phyloP scores from a whole-genome alignment of 1,140 invertebrate genomes.

The Harpegnathos saltator region DNA sequence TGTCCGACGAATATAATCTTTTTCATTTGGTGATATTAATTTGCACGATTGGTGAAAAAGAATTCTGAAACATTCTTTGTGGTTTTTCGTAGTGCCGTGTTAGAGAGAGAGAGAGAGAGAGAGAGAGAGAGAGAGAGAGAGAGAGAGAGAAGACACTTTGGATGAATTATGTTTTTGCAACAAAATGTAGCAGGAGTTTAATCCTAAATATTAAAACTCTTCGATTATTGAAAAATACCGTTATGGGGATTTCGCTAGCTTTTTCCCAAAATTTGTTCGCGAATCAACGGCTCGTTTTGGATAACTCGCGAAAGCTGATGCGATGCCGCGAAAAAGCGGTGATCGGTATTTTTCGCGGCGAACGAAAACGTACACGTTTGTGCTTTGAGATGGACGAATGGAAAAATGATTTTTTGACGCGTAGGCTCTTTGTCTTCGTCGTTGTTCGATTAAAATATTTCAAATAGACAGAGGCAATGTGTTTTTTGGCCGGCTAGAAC shows the following conservation, averaged over 20 bases:
- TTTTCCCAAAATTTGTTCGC: slow-evolving; percentile 23
- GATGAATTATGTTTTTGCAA: background rate
- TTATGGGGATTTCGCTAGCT: background rate
- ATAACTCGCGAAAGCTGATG: slow-evolving; percentile 29
- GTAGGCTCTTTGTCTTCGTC: slow-evolving; percentile 42
- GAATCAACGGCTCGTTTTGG: slow-evolving; percentile 14
- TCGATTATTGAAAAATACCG: slow-evolving; percentile 28
- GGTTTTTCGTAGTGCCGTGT: background rate
- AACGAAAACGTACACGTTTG: slow-evolving; percentile 24
- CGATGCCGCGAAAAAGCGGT: slow-evolving; percentile 23
- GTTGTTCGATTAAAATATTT: slow-evolving; percentile 56
- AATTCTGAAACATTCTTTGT: background rate
- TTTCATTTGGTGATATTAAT: background rate
- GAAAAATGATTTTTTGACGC: slow-evolving; percentile 62
- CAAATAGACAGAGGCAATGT: slow-evolving; percentile 59
- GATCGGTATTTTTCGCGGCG: slow-evolving; percentile 27
- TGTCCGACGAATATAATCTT: background rate
- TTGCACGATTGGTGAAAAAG: background rate
- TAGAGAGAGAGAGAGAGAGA: too few species aligned
- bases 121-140: too few species aligned
- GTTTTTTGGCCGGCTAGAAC: slow-evolving; percentile 43
- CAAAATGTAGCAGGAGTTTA: background rate
- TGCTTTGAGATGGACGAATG: slow-evolving; percentile 50
- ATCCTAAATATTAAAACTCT: slow-evolving; percentile 13
- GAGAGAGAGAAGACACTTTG: too few species aligned